Percentiles rank a stretch among this genome's conserved stretches.
These are phyloP conservation scores for Grammomys dolichurus DNA, from an alignment of 2,113 vertebrate species.

Conservation along the genomic window DNA sequence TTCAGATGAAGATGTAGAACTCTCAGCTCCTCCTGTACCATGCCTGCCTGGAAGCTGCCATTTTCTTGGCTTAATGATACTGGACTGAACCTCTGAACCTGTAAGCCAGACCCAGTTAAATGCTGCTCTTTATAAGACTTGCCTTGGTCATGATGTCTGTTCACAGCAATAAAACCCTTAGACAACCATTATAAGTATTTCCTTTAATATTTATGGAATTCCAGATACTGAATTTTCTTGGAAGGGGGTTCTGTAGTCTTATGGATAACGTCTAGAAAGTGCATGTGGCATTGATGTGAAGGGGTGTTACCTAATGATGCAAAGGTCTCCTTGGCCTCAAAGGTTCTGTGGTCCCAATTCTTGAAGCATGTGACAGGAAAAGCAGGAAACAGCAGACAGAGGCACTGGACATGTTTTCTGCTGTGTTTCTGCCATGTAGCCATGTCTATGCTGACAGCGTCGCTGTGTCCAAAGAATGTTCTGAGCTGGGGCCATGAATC, in stretches of 20 bases:
- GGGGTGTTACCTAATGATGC: too few relatives aligned
- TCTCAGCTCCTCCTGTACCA: too few relatives aligned
- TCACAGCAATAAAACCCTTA: too few relatives aligned
- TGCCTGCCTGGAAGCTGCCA: too few relatives aligned
- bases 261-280: too few relatives aligned
- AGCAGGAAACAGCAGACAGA: neutral
- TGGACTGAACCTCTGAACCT: too few relatives aligned
- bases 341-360: neutral
- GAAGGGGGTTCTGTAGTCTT: neutral
- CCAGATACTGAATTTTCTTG: neutral
- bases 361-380: neutral
- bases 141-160: too few relatives aligned
- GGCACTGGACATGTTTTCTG: neutral
- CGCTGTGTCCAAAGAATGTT: neutral
- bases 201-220: neutral
- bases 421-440: neutral
- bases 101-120: too few relatives aligned
- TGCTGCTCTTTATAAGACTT: too few relatives aligned
- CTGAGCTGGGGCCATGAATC: slow-evolving; percentile 42
- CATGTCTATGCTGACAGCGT: neutral
- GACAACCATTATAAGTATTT: too few relatives aligned
- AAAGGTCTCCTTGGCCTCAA: neutral
- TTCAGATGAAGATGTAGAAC: too few relatives aligned
- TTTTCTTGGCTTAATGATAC: too few relatives aligned
- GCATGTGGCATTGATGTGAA: fast-evolving